Conservation (phyloP, 2,113 vertebrate species). For the Poeciliopsis retropinna region DNA sequence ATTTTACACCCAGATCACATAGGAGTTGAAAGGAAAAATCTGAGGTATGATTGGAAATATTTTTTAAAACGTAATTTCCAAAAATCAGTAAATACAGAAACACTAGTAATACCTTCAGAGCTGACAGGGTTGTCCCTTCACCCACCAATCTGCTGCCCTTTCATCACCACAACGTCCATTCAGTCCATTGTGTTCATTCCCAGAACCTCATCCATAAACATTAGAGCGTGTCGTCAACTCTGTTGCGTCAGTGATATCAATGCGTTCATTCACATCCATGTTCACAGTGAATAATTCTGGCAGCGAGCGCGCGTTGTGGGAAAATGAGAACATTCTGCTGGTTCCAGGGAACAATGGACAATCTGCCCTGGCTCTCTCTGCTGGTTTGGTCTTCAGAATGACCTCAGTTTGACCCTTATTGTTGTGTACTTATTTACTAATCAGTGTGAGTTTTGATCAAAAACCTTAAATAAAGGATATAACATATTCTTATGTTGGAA, state of each 20-base stretch:
- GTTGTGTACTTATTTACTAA: neutral
- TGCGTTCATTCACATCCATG: constrained; percentile 53
- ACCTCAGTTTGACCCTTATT: constrained; percentile 3
- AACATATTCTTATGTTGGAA: too few species aligned
- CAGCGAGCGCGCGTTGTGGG: constrained; percentile 1
- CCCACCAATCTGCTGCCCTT: constrained; percentile 20
- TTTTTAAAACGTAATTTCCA: neutral
- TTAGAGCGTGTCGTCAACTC: constrained; percentile 37
- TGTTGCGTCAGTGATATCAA: constrained; percentile 48
- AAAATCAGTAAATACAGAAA: neutral
- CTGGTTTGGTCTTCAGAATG: constrained; percentile 12
- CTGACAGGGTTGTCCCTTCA: constrained; percentile 38
- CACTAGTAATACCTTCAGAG: neutral
- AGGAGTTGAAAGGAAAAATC: too few species aligned
- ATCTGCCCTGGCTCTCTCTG: constrained; percentile 11
- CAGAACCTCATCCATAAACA: constrained; percentile 66
- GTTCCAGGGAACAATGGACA: constrained; percentile 38
- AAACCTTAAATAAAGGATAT: too few species aligned
- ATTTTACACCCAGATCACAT: neutral
- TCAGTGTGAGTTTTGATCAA: neutral
- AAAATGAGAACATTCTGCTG: constrained; percentile 45
- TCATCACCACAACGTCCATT: constrained; percentile 30
- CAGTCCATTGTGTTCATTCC: constrained; percentile 46
- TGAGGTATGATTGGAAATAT: too few species aligned
- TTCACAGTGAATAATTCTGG: constrained; percentile 32